Percentiles rank a stretch among this genome's conserved stretches.
These are phyloP conservation scores for Podarcis lilfordi DNA, from an alignment of 2,797 vertebrate species.

Conservation along the genomic window DNA sequence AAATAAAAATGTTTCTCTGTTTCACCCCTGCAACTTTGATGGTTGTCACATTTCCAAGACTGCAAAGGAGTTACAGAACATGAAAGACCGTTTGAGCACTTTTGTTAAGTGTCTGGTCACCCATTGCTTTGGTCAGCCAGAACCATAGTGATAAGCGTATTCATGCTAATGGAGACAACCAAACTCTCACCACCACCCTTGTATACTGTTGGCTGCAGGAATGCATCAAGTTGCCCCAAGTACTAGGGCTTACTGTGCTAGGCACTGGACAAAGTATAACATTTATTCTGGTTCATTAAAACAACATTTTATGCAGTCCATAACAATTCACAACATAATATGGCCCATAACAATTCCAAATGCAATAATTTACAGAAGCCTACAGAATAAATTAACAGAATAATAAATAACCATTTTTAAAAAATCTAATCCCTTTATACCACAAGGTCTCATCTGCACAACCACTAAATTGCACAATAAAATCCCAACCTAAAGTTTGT, in stretches of 20 bases:
- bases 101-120: neutral
- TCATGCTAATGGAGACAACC: neutral
- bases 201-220: neutral
- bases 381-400: neutral
- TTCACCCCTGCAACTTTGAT: neutral
- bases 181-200: neutral
- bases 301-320: neutral
- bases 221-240: neutral
- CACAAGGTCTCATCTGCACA: neutral
- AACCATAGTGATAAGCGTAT: neutral
- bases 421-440: neutral
- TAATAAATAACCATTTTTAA: neutral
- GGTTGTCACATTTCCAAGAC: neutral
- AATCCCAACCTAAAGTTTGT: neutral
- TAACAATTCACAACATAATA: neutral
- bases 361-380: neutral
- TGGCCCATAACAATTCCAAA: neutral
- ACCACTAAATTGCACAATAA: neutral
- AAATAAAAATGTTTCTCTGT: neutral
- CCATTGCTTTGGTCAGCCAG: neutral
- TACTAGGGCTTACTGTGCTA: neutral
- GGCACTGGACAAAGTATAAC: neutral
- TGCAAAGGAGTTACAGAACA: neutral
- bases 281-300: neutral
- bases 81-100: neutral